phyloP scores from a whole-genome alignment of 2,113 vertebrate genomes.

The Brachirus orientalis region DNA sequence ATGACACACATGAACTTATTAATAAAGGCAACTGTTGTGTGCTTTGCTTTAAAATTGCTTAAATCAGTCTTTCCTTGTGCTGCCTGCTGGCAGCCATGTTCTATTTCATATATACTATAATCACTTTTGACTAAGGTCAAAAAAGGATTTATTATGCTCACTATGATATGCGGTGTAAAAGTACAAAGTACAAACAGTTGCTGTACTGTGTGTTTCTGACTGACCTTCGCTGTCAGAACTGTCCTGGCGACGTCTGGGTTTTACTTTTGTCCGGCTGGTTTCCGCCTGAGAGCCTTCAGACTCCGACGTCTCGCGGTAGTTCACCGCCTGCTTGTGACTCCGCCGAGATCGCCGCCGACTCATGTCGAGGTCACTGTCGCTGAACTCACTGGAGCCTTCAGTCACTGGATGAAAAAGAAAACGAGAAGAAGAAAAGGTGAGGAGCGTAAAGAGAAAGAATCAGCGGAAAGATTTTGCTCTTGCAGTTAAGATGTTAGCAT shows the following conservation, averaged over 20 bases:
- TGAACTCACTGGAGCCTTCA: constrained; percentile 90
- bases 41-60: too few species aligned
- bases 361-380: constrained; percentile 93
- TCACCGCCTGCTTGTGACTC: constrained; percentile 92
- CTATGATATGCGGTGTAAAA: too few species aligned
- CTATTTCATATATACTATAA: too few species aligned
- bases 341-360: constrained; percentile 91
- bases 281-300: constrained; percentile 91
- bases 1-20: too few species aligned
- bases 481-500: too few species aligned
- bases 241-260: constrained; percentile 83
- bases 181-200: too few species aligned
- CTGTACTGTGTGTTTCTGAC: constrained; percentile 26
- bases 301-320: constrained; percentile 95
- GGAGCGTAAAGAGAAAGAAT: not conserved
- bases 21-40: too few species aligned
- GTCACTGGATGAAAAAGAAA: constrained; percentile 80
- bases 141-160: too few species aligned
- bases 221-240: constrained; percentile 95
- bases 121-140: too few species aligned
- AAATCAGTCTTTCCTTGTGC: too few species aligned
- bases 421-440: not conserved
- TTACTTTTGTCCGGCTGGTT: constrained; percentile 81
- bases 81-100: too few species aligned
- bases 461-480: too few species aligned